Evolutionary conservation across 2,797 vertebrate species (phyloP), one percentile per base, ranked within the genome.

Genomic region (Manis javanica): DNA sequence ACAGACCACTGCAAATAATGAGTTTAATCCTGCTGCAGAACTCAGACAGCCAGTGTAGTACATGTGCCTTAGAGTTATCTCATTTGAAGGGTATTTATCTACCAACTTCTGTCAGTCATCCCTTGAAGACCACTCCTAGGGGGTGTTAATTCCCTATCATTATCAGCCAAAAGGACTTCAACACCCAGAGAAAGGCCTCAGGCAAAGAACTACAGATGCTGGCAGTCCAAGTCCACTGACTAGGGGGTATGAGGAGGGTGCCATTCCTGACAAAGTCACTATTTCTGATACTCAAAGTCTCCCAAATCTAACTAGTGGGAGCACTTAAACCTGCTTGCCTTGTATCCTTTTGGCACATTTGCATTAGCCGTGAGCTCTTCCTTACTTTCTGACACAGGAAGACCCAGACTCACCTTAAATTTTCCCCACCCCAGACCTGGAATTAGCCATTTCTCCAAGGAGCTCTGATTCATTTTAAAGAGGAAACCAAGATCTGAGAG

Each of bases 21-120:
- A 84, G 5, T 12, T 61, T 26, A n/a, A 42, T 69, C 55, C 34
- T n/a, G 29, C n/a, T 74, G 15, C 10, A 69, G 57, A 42, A 82
- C 42, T 66, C 59, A 59, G 34, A 84, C 23, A 39, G 39, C 31
- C 51, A 87, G 23, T 37, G 82, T 39, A 69, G n/a, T 63, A 31
- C 37, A 57, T 19, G 26, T 63, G 12, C 24, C 29, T 42, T 24
- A 78, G 37, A 94, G 46, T 71, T 57, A 75, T 57, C 34, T 92
- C 84, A 78, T 78, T 78, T 90, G 61, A 93, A 55, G n/a, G 29
- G 24, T 86, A 74, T 90, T 89, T 83, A 90, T 83, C 57, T 26
- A 64, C 29, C 19, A 82, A 49, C 31, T 93, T 78, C 21, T 51
- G 18, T 84, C n/a, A 66, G 63, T 94, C 51, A 69, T 74, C 83